A percentile compares a stretch with the other conserved stretches of the same genome.
These are phyloP conservation scores for Zaprionus capensis DNA, from an alignment of 1,140 invertebrate genomes.

Conservation along the genomic window DNA sequence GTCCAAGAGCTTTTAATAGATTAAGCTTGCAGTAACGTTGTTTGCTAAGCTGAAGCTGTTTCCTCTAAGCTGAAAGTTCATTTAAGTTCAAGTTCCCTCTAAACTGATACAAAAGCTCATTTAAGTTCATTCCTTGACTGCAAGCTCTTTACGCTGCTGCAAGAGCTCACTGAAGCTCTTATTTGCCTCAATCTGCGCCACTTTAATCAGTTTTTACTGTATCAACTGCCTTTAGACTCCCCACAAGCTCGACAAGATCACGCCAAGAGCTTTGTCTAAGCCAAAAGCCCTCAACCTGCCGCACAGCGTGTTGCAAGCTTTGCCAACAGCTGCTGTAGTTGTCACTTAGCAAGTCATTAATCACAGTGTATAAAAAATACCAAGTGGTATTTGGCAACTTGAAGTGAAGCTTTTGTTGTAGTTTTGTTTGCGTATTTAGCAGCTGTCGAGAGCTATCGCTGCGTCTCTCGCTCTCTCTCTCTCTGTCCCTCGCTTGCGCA, in stretches of 20 bases:
- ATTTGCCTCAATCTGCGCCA: neutral
- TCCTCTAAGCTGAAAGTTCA: too few species aligned
- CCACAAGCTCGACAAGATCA: neutral
- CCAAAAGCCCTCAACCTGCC: neutral
- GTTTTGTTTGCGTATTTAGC: conserved; percentile 33
- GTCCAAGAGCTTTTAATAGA: too few species aligned
- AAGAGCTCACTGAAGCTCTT: neutral
- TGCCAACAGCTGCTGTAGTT: neutral
- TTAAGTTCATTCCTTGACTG: too few species aligned
- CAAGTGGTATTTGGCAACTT: conserved; percentile 60
- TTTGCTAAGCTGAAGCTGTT: too few species aligned
- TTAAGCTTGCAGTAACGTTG: too few species aligned
- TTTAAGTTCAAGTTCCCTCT: too few species aligned
- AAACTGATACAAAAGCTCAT: too few species aligned
- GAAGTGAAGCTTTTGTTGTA: conserved; percentile 19
- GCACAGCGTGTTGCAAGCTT: neutral
- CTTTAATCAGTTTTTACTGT: neutral
- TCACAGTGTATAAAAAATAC: conserved; percentile 1
- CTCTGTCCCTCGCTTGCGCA: conserved; percentile 32
- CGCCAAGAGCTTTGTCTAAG: neutral
- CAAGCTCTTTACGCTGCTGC: neutral
- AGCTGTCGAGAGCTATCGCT: conserved; percentile 10
- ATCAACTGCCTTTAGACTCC: neutral
- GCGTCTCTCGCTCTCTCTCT: neutral
- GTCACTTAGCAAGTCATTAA: conserved; percentile 1